Base-by-base conservation (phyloP, 2,113 vertebrate genomes). In the Calonectris borealis region DNA sequence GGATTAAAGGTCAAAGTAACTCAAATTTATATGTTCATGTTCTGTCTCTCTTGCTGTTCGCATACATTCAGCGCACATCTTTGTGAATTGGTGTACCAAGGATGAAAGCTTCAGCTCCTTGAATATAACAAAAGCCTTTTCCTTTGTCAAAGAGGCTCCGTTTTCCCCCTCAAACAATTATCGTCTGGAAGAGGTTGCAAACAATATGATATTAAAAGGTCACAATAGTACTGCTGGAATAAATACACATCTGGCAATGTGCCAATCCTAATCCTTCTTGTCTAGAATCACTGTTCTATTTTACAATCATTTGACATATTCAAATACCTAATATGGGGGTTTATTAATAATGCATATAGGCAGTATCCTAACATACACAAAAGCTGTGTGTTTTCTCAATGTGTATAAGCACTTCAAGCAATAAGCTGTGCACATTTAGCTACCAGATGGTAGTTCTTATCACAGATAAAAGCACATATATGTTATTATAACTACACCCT, bases 1-100 rank as follows among this genome's bases (percentile, higher is more conserved):
- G 94, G 97, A 98, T 98, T 97, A 98, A 98, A 99, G 98, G 98
- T 98, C 98, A 98, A 97, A 98, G 95, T 94, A 98, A 97, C 95
- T 98, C 96, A 98, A 94, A 98, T 98, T 97, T 98, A 97, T 97
- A 98, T 52, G 93, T 97, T 96, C 93, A 98, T 52, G 93, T 97
- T 96, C 93, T 95, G 88, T 96, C 51, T 75, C 34, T 55, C 90
- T 96, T 75, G 76, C 91, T 94, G 62, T 94, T 97, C 69, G 32
- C 91, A 51, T 54, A 55, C 36, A 93, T 90, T 96, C 89, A 92
- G 73, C 60, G 78, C 75, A 34, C 76, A 91, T 79, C 87, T 93
- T 65, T 93, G 82, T 93, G 86, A 77, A 58, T 40, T 89, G 80
- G 69, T 87, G 69, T 87, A 94, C 78, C n/a, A 88, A 89, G 81